phyloP scores from a whole-genome alignment of 2,113 vertebrate genomes.

The Clarias gariepinus region DNA sequence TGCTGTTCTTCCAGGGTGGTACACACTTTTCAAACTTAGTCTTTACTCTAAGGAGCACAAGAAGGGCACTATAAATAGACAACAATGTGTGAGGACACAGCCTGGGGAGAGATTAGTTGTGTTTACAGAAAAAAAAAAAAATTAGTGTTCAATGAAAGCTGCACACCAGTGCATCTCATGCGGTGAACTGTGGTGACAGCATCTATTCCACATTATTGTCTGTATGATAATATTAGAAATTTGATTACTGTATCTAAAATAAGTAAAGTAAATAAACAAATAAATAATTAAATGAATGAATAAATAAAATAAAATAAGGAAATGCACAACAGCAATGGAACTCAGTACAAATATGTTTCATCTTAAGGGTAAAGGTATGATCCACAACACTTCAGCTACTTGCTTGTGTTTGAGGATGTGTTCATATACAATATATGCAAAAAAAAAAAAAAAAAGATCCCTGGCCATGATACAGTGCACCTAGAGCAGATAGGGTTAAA shows the following conservation, averaged over 20 bases:
- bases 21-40: constrained; percentile 13
- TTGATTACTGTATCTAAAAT: neutral
- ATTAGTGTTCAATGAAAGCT: neutral
- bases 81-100: constrained; percentile 1
- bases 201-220: neutral
- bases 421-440: neutral
- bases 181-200: neutral
- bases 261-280: too few species aligned
- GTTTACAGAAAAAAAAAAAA: constrained; percentile 19
- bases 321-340: neutral
- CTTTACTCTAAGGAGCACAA: neutral
- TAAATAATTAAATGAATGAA: neutral
- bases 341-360: neutral
- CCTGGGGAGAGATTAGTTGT: constrained; percentile 22
- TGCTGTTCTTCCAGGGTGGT: constrained; percentile 7
- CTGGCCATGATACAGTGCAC: too few species aligned
- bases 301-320: neutral
- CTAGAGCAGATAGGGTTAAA: too few species aligned
- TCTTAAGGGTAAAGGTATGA: neutral
- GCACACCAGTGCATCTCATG: neutral
- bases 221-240: neutral
- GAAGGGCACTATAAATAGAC: constrained; percentile 4
- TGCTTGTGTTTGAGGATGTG: neutral
- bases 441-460: neutral
- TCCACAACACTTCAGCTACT: neutral